Base-by-base conservation (phyloP, 2,888 invertebrate species). In the Anagyrus pseudococci region DNA sequence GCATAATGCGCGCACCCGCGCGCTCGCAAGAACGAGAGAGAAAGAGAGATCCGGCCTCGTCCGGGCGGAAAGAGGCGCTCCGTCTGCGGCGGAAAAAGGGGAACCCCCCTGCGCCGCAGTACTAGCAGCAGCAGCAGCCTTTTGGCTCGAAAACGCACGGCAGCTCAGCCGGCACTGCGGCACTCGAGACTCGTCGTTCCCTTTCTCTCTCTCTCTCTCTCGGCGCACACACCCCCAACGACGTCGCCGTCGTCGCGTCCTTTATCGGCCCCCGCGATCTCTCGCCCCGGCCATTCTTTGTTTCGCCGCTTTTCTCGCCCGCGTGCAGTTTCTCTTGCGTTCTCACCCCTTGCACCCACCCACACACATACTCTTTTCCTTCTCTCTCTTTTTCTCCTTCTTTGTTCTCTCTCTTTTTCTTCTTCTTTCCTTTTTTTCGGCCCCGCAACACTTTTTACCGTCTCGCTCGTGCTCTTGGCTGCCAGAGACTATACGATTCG, bases 251-350 rank as follows among this genome's bases (percentile, higher is more conserved):
- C 33, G 54, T 33, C 44, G 46, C 49, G 50, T 64, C 56, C 64
- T 59, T 56, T 56, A 59, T 59, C 64, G 56, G 50, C 66, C 43
- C 64, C 46, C 64, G 48, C 64, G 59, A 57, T 53, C 62, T 47
- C 41, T 22, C 50, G 49, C 25, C 43, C 48, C 55, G n/a, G n/a
- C n/a, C n/a, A n/a, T 49, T 62, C 58, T 62, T 59, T 66, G 49
- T 58, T 58, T 69, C 67, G 62, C 65, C 61, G 56, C 64, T 66
- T 68, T 67, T 64, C 64, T 52, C 64, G 58, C 46, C 48, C 33
- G 40, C 57, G n/a, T n/a, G n/a, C n/a, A n/a, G n/a, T n/a, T n/a
- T n/a, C n/a, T n/a, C n/a, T n/a, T n/a, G 6, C 29, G 6, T 29
- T 29, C 10, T 10, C 29, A 29, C 29, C 29, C 6, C 29, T 10